A percentile compares a stretch with the other conserved stretches of the same genome.
phyloP scores from a whole-genome alignment of 2,888 invertebrate genomes.

The Cephus nigrinus region DNA sequence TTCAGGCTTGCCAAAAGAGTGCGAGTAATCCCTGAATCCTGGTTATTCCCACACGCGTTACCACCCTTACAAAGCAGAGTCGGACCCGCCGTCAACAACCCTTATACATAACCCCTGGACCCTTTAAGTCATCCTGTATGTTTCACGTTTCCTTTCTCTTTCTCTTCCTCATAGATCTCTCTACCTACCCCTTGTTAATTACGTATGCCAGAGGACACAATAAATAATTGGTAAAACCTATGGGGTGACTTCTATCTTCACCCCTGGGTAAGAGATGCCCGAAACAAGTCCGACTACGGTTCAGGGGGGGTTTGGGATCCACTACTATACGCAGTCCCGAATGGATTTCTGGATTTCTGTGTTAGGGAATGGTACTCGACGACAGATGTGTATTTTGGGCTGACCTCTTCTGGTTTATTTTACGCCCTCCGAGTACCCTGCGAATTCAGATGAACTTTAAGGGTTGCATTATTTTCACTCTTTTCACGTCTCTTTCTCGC shows the following conservation, averaged over 20 bases:
- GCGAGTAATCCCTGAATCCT: too few species aligned
- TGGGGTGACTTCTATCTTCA: neutral
- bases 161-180: too few species aligned
- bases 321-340: too few species aligned
- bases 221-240: conserved; percentile 1
- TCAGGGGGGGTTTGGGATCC: neutral
- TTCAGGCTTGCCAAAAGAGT: too few species aligned
- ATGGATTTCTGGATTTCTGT: neutral
- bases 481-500: neutral
- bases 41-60: too few species aligned
- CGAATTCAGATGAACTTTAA: neutral
- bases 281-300: neutral
- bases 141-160: too few species aligned
- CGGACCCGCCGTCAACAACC: too few species aligned
- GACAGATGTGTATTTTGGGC: neutral
- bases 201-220: neutral
- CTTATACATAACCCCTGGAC: too few species aligned
- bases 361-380: neutral
- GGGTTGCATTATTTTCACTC: neutral
- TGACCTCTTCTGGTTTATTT: too few species aligned
- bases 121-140: too few species aligned
- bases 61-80: too few species aligned
- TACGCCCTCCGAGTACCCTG: neutral
- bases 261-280: neutral
- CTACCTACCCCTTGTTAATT: neutral